These are phyloP conservation scores for Axea sp. DNA, from an alignment of 2,888 invertebrate species.

Conservation along the genomic window DNA sequence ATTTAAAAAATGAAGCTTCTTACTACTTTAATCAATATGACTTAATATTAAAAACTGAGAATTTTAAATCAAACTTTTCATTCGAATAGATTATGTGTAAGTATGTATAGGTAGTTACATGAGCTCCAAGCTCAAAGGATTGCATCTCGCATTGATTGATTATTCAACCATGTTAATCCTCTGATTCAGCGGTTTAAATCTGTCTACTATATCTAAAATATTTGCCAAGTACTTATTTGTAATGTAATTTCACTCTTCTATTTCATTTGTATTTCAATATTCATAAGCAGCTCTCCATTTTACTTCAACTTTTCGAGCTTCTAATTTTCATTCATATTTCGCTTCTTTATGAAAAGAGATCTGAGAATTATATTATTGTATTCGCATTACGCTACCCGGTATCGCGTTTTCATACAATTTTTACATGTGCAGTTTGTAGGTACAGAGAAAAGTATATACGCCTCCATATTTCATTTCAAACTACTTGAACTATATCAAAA, in stretches of 20 bases:
- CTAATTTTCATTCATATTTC: too few species aligned
- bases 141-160: constrained; percentile 51
- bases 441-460: constrained; percentile 1
- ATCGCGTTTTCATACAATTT: too few species aligned
- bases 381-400: too few species aligned
- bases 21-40: too few species aligned
- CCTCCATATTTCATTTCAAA: constrained; percentile 16
- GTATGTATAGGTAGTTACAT: constrained; percentile 12
- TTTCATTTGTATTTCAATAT: background rate
- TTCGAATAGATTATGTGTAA: constrained; percentile 7
- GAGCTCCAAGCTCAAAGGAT: constrained; percentile 48
- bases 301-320: too few species aligned
- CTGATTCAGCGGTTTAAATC: constrained; percentile 39
- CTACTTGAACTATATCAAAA: constrained; percentile 19
- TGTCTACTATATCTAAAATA: constrained; percentile 18
- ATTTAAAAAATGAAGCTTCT: too few species aligned
- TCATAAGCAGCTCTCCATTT: too few species aligned
- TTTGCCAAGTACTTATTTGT: constrained; percentile 5
- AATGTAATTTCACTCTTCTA: constrained; percentile 10
- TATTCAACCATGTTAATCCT: constrained; percentile 52
- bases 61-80: constrained; percentile 6
- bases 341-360: too few species aligned
- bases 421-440: too few species aligned
- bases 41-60: too few species aligned
- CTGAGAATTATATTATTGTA: too few species aligned